Conservation (phyloP, 2,113 vertebrate species). For the Ardeotis arabs region DNA sequence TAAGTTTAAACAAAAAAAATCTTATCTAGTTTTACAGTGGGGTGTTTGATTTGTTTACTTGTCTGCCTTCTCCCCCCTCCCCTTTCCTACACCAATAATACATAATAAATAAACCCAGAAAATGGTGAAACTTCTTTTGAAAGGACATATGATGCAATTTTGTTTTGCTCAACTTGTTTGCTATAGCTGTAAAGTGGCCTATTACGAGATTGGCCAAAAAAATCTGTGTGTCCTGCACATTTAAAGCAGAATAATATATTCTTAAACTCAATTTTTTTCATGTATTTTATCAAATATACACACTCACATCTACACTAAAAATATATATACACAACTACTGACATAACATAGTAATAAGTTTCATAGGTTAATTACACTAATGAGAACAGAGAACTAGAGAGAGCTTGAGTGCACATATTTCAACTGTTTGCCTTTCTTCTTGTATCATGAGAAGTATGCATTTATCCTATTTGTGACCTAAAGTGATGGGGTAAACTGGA, state of each 20-base stretch:
- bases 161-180: neutral
- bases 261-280: neutral
- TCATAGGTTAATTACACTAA: neutral
- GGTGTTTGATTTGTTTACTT: neutral
- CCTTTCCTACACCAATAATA: neutral
- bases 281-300: neutral
- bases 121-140: neutral
- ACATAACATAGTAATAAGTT: neutral
- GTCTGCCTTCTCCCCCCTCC: rapidly evolving
- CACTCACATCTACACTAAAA: neutral
- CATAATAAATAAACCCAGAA: neutral
- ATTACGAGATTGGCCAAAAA: neutral
- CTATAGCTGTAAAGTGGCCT: neutral
- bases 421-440: neutral
- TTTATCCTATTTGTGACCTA: neutral
- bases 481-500: neutral
- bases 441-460: neutral
- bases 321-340: neutral
- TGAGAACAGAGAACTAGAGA: neutral
- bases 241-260: neutral
- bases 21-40: neutral
- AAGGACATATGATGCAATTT: neutral
- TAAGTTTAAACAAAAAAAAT: neutral
- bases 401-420: neutral
- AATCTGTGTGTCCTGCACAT: neutral